Evolutionary conservation across 2,797 vertebrate species (phyloP).

Genomic region (Microchirus variegatus): DNA sequence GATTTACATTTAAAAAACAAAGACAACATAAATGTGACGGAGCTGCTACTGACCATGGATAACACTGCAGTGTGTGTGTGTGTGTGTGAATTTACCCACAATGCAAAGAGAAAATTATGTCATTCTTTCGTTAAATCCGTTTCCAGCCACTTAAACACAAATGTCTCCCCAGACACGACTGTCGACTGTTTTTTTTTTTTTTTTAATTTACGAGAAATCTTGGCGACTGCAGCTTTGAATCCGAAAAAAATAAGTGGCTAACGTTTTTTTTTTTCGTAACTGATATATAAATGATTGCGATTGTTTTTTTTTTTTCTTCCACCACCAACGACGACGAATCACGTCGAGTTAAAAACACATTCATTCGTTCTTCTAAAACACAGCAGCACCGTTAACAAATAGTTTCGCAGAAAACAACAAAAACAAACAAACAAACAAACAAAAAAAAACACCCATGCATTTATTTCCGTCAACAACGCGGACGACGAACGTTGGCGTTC

Average conservation of each 20-base stretch:
- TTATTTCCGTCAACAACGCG: too few species aligned
- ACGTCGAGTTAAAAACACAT: conserved; percentile 22
- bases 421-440: too few species aligned
- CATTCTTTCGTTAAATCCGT: background rate
- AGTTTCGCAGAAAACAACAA: too few species aligned
- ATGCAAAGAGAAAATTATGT: conserved; percentile 17
- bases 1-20: conserved; percentile 46
- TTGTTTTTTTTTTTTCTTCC: background rate
- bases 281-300: too few species aligned
- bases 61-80: conserved; percentile 9
- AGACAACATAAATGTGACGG: conserved; percentile 36
- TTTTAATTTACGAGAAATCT: too few species aligned
- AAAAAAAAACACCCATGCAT: too few species aligned
- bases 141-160: background rate
- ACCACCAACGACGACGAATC: background rate
- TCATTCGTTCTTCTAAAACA: conserved; percentile 29
- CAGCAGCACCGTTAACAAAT: conserved; percentile 3
- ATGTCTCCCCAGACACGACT: too few species aligned
- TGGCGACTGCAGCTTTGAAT: too few species aligned
- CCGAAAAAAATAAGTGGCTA: too few species aligned
- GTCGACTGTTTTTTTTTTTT: too few species aligned
- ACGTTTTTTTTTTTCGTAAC: background rate
- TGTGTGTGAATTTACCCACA: conserved; percentile 25
- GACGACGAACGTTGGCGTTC: conserved; percentile 26
- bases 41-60: conserved; percentile 34